phyloP scores from a whole-genome alignment of 1,140 invertebrate genomes.

The Cephus cinctus region DNA sequence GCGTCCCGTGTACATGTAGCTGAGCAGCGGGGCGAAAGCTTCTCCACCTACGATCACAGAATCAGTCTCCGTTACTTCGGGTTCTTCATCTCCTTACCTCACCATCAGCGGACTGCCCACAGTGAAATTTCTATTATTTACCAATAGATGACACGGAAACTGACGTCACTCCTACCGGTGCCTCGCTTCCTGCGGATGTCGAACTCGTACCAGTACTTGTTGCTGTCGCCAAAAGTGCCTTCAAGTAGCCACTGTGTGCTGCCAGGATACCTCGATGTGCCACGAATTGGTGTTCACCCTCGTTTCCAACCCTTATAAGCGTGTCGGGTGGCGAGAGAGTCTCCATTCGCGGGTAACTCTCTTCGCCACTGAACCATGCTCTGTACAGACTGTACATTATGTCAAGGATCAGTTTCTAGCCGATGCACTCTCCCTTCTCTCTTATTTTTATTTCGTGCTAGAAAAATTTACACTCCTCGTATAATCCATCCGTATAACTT shows the following conservation, averaged over 20 bases:
- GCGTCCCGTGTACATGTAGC: constrained; percentile 77
- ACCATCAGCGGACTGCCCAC: too few species aligned
- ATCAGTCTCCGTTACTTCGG: background rate
- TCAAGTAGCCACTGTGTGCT: constrained; percentile 68
- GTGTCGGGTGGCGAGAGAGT: constrained; percentile 61
- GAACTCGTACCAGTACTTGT: constrained; percentile 20
- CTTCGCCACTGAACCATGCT: constrained; percentile 60
- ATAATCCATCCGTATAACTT: too few species aligned
- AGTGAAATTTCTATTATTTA: too few species aligned
- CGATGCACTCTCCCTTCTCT: background rate
- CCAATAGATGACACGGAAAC: constrained; percentile 50
- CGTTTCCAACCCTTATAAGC: constrained; percentile 63
- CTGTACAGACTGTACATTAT: constrained; percentile 61
- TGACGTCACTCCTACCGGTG: constrained; percentile 22
- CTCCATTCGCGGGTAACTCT: constrained; percentile 41
- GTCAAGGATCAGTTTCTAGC: background rate
- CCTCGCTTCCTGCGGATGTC: background rate
- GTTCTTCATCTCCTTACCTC: too few species aligned
- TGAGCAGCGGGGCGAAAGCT: constrained; percentile 70
- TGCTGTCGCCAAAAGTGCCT: constrained; percentile 40
- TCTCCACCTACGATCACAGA: constrained; percentile 53
- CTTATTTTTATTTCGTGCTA: background rate
- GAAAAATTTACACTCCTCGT: too few species aligned
- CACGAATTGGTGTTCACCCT: constrained; percentile 64
- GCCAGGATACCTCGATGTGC: constrained; percentile 68